Percentiles rank a stretch among this genome's conserved stretches.
phyloP scores from a whole-genome alignment of 2,113 vertebrate species.

The Jaculus jaculus region DNA sequence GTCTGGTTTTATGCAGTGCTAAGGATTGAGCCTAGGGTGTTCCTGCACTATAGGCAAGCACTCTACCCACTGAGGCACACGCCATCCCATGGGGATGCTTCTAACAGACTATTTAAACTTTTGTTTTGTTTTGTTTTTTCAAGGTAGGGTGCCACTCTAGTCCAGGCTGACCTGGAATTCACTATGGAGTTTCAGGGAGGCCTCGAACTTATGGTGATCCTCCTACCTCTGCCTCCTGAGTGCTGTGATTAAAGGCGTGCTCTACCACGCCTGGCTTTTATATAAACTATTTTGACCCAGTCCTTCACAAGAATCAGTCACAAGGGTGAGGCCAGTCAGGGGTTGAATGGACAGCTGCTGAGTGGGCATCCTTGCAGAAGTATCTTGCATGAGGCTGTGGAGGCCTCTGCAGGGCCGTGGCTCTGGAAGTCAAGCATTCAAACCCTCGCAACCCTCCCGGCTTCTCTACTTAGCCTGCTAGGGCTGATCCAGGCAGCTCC shows the following conservation, averaged over 20 bases:
- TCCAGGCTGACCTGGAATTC: no score
- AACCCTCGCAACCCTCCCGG: not conserved
- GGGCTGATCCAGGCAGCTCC: not conserved
- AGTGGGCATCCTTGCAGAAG: not conserved
- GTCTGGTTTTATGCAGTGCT: no score
- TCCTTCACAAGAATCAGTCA: not conserved
- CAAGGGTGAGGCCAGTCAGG: not conserved
- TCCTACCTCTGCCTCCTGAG: no score
- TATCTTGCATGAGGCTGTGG: not conserved
- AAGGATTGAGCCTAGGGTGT: no score
- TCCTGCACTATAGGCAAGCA: no score
- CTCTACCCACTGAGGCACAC: not conserved
- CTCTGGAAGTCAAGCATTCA: not conserved
- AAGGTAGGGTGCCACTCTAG: no score
- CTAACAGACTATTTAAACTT: not conserved
- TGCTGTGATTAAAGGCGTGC: no score
- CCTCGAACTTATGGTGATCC: no score
- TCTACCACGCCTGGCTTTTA: no score
- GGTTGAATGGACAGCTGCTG: not conserved
- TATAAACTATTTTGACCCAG: not conserved
- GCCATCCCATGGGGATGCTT: not conserved
- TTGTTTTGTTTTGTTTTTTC: no score
- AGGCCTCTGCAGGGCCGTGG: not conserved
- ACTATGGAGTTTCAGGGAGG: no score
- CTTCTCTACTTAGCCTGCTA: not conserved